Evolutionary conservation across 2,113 vertebrate genomes (phyloP).

Genomic region (Collichthys lucidus): DNA sequence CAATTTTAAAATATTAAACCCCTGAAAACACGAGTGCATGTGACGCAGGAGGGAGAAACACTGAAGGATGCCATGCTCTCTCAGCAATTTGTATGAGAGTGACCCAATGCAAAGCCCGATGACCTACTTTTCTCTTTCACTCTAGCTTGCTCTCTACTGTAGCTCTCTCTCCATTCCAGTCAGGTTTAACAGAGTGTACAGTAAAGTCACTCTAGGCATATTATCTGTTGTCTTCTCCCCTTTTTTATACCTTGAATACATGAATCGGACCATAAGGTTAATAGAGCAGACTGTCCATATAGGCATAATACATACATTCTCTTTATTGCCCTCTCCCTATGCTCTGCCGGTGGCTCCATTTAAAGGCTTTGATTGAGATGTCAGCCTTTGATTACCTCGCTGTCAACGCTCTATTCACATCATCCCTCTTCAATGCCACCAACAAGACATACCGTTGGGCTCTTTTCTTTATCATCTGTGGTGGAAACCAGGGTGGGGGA

Average conservation of each 20-base stretch:
- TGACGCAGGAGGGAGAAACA: slow-evolving; percentile 45
- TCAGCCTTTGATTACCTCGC: slow-evolving; percentile 54
- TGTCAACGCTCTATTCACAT: slow-evolving; percentile 44
- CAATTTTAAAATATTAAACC: slow-evolving; percentile 9
- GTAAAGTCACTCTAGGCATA: slow-evolving; percentile 77
- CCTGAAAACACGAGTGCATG: slow-evolving; percentile 20
- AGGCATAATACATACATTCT: slow-evolving; percentile 22
- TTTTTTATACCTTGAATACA: slow-evolving; percentile 50
- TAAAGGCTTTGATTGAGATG: slow-evolving; percentile 47
- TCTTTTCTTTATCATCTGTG: slow-evolving; percentile 53
- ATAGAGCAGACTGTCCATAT: slow-evolving; percentile 37
- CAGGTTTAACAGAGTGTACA: slow-evolving; percentile 79
- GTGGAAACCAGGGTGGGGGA: slow-evolving; percentile 50
- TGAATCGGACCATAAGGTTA: slow-evolving; percentile 54
- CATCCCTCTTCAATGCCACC: slow-evolving; percentile 44
- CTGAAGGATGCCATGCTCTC: slow-evolving; percentile 57
- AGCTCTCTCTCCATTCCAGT: slow-evolving; percentile 69
- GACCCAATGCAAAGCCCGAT: slow-evolving; percentile 74
- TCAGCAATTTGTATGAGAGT: slow-evolving; percentile 69
- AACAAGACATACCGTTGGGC: slow-evolving; percentile 64
- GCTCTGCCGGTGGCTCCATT: slow-evolving; percentile 50
- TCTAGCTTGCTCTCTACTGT: slow-evolving; percentile 59
- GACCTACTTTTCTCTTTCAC: slow-evolving; percentile 83
- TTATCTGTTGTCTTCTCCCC: slow-evolving; percentile 46
- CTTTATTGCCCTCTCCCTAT: slow-evolving; percentile 8